phyloP scores from a whole-genome alignment of 2,888 invertebrate species.

The Xestia ashworthii region DNA sequence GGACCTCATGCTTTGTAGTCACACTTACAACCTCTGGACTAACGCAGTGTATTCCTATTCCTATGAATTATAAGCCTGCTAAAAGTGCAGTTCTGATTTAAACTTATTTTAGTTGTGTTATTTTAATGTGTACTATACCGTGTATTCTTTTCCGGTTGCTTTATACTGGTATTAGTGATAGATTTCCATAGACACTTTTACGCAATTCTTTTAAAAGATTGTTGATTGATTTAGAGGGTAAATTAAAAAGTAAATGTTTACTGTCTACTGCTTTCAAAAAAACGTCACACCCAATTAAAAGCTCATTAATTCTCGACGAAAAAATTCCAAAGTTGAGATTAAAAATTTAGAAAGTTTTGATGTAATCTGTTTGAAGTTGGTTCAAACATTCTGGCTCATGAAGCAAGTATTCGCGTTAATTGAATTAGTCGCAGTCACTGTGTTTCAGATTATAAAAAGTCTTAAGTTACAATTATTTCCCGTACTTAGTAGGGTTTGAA shows the following conservation, averaged over 20 bases:
- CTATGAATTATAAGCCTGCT: neutral
- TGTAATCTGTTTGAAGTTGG: slow-evolving; percentile 62
- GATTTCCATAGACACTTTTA: neutral
- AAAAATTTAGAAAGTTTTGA: slow-evolving; percentile 65
- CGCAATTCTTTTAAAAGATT: neutral
- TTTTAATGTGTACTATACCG: too few species aligned
- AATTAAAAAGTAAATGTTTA: slow-evolving; percentile 21
- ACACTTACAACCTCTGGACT: too few species aligned
- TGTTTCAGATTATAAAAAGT: neutral
- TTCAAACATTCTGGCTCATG: slow-evolving; percentile 50
- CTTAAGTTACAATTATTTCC: neutral
- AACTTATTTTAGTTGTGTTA: neutral
- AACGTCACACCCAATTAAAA: slow-evolving; percentile 64
- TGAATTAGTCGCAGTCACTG: slow-evolving; percentile 51
- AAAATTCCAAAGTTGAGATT: slow-evolving; percentile 62
- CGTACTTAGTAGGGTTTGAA: neutral
- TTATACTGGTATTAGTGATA: neutral
- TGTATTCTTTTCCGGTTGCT: neutral
- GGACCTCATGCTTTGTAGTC: too few species aligned
- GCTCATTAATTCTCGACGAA: slow-evolving; percentile 61
- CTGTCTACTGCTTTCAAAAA: slow-evolving; percentile 19
- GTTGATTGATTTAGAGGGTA: neutral
- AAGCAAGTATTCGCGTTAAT: slow-evolving; percentile 50
- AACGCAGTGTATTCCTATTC: too few species aligned
- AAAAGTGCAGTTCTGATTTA: neutral